Conservation (phyloP, 2,888 invertebrate genomes). For the Chymomyza procnemis region DNA sequence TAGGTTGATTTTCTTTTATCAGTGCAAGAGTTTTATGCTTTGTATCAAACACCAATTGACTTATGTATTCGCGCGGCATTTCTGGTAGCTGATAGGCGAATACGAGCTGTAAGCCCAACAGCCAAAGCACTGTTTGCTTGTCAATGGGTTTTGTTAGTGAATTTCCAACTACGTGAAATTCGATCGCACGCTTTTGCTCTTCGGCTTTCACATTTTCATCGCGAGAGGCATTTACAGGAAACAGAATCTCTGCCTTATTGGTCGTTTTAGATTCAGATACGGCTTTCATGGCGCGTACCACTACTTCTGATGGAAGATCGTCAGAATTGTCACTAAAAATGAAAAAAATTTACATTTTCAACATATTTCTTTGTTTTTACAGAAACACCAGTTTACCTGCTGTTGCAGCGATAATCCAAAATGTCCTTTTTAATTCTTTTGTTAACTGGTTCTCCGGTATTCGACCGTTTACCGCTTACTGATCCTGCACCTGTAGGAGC, state of each 20-base stretch:
- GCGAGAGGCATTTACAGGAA: conserved; percentile 90
- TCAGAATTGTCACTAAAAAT: conserved; percentile 78
- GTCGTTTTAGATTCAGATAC: conserved; percentile 91
- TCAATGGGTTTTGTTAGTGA: conserved; percentile 91
- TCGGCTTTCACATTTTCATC: conserved; percentile 95
- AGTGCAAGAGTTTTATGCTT: conserved; percentile 95
- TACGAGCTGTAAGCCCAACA: conserved; percentile 90
- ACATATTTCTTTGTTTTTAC: no score
- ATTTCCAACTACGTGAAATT: conserved; percentile 96
- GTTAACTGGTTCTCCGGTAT: conserved; percentile 68
- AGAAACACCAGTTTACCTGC: conserved; percentile 56
- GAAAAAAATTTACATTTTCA: not conserved
- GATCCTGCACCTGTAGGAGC: conserved; percentile 34
- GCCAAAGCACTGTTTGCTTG: conserved; percentile 94
- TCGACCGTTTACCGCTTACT: conserved; percentile 45
- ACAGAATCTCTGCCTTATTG: conserved; percentile 81
- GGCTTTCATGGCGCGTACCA: conserved; percentile 89
- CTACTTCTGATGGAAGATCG: conserved; percentile 88
- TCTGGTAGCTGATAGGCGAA: conserved; percentile 96
- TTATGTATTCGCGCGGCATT: conserved; percentile 99
- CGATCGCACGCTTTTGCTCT: conserved; percentile 92
- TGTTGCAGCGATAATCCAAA: conserved; percentile 55
- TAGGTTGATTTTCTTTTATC: conserved; percentile 93
- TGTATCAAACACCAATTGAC: conserved; percentile 95
- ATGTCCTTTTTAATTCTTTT: conserved; percentile 78